Base-by-base conservation (phyloP, 2,797 vertebrate genomes). In the Gymnoscopelus microlampas region DNA sequence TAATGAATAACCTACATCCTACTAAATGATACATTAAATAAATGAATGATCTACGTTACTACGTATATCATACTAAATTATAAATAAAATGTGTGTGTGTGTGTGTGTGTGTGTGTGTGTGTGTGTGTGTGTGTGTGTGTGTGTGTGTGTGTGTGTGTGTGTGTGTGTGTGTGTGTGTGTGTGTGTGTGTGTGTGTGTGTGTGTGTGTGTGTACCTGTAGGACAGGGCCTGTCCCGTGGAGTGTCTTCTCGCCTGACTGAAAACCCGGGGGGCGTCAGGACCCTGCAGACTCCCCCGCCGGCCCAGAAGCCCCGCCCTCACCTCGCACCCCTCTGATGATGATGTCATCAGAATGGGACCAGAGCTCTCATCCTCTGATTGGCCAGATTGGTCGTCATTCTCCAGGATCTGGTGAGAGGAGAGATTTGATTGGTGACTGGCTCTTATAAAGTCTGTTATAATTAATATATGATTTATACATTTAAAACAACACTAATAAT, bases 301-400 rank as follows among this genome's bases (percentile, higher is more conserved):
- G 39, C 72, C 77, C 55, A 76, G 84, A 47, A 84, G 4, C 4
- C 71, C 81, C 55, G 69, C 7, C 73, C 85, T 85, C 4, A 80
- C 66, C 3, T 92, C 88, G 63, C 77, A 84, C 19, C 78, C 63
- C 70, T 93, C 92, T 32, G 74, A 77, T 51, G 73, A 68, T 32
- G 74, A 77, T 50, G 73, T 75, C 83, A 79, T 83, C n/a, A 24
- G 15, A 23, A 3, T 10, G 0, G 68, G 76, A 14, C 79, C 59
- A 0, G 60, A 51, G 64, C 53, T 64, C 50, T 90, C 87, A 2
- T 84, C 86, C 15, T 85, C 90, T 5, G 79, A 85, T 14, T 90
- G 89, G 70, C 85, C 80, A 5, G 75, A 86, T 56, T 88, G 90
- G 72, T 94, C 91, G 3, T 95, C 93, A 3, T 91, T 93, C 81